phyloP scores from a whole-genome alignment of 2,797 vertebrate species.

The Antennarius maculatus region DNA sequence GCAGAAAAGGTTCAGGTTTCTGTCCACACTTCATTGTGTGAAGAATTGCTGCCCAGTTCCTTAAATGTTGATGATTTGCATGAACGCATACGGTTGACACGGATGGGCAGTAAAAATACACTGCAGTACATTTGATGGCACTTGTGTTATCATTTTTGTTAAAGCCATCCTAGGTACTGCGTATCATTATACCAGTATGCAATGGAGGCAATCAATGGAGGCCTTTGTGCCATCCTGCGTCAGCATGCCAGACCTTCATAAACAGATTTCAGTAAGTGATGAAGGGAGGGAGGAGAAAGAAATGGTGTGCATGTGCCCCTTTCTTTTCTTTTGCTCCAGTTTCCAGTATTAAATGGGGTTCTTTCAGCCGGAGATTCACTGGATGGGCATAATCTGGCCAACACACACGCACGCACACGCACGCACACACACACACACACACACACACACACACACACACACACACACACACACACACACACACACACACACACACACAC shows the following conservation, averaged over 20 bases:
- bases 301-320: slow-evolving; percentile 44
- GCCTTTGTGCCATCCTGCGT: slow-evolving; percentile 86
- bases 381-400: slow-evolving; percentile 4
- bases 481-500: neutral
- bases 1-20: slow-evolving; percentile 73
- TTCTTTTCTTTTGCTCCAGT: slow-evolving; percentile 72
- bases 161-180: slow-evolving; percentile 80
- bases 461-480: neutral
- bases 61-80: slow-evolving; percentile 49
- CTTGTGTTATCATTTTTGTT: slow-evolving; percentile 75
- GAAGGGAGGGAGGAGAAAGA: slow-evolving; percentile 31
- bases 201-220: slow-evolving; percentile 80
- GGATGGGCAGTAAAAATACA: slow-evolving; percentile 44
- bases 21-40: slow-evolving; percentile 60
- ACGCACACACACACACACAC: neutral
- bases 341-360: slow-evolving; percentile 8
- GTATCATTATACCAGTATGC: slow-evolving; percentile 65
- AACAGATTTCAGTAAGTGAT: slow-evolving; percentile 75
- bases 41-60: slow-evolving; percentile 48
- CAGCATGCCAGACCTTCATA: slow-evolving; percentile 77
- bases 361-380: neutral
- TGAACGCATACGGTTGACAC: slow-evolving; percentile 54
- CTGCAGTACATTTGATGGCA: slow-evolving; percentile 45
- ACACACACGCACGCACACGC: neutral
- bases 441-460: neutral